phyloP scores from a whole-genome alignment of 2,888 invertebrate species.

The Creontiades dilutus region DNA sequence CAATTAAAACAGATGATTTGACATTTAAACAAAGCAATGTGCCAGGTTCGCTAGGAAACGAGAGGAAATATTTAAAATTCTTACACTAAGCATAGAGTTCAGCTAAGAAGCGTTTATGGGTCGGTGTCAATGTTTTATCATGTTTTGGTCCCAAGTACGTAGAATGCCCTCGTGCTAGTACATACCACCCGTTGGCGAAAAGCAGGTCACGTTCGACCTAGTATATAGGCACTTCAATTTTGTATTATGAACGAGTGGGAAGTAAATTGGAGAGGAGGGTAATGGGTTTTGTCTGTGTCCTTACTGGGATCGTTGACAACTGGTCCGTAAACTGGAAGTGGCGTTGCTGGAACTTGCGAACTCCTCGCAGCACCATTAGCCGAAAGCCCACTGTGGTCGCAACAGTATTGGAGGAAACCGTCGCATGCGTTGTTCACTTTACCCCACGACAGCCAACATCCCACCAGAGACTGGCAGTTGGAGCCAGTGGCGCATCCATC shows the following conservation, averaged over 20 bases:
- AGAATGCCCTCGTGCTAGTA: not conserved
- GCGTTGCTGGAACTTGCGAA: conserved; percentile 80
- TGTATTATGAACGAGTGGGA: not conserved
- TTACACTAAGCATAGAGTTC: not conserved
- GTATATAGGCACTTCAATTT: not conserved
- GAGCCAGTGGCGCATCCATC: conserved; percentile 73
- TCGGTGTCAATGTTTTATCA: not conserved
- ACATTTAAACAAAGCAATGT: not conserved
- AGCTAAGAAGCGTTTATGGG: not conserved
- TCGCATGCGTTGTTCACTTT: conserved; percentile 90
- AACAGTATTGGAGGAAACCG: conserved; percentile 91
- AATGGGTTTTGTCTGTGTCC: conserved; percentile 76
- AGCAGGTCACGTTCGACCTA: not conserved
- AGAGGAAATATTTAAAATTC: not conserved
- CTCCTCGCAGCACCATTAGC: conserved; percentile 74
- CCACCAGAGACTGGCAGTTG: conserved; percentile 93
- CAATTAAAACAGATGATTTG: too few relatives aligned
- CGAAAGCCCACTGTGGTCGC: conserved; percentile 82
- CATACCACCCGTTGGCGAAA: not conserved
- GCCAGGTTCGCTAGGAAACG: not conserved
- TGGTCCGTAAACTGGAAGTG: conserved; percentile 85
- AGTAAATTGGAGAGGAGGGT: not conserved
- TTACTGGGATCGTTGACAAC: conserved; percentile 89
- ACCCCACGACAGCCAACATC: conserved; percentile 94
- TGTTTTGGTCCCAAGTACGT: not conserved